Evolutionary conservation across 2,888 invertebrate species (phyloP), one percentile per base, ranked within the genome.

Genomic region (Brachylomia viminalis): DNA sequence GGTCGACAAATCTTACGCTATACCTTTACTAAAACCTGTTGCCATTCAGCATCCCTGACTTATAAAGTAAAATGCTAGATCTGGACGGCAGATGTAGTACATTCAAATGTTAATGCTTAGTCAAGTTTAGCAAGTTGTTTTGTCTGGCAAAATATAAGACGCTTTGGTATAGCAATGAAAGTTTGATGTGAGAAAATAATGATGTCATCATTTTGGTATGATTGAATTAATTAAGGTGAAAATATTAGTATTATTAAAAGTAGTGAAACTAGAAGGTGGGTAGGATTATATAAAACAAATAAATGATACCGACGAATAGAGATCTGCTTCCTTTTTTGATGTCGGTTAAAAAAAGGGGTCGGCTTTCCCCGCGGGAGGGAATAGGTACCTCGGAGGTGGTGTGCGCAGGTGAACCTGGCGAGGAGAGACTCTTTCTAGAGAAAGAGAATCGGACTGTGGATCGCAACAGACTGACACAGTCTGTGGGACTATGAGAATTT

Each of bases 401-500:
- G 2, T 33, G 5, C 33, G 33, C 33, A 33, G 0, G 0, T 15
- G n/a, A 7, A 33, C n/a, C n/a, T n/a, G n/a, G n/a, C n/a, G n/a
- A n/a, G n/a, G n/a, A n/a, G n/a, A n/a, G n/a, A n/a, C n/a, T n/a
- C n/a, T n/a, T n/a, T n/a, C n/a, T n/a, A n/a, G n/a, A n/a, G n/a
- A n/a, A n/a, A n/a, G n/a, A n/a, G n/a, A n/a, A n/a, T n/a, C n/a
- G n/a, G n/a, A n/a, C n/a, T n/a, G n/a, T n/a, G n/a, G n/a, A n/a
- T n/a, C n/a, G n/a, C n/a, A n/a, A n/a, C n/a, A n/a, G n/a, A n/a
- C n/a, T n/a, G n/a, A n/a, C n/a, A n/a, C n/a, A n/a, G n/a, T n/a
- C n/a, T n/a, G n/a, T n/a, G n/a, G n/a, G n/a, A n/a, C n/a, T n/a
- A n/a, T n/a, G n/a, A n/a, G n/a, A n/a, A n/a, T n/a, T n/a, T n/a